These are phyloP conservation scores for Ommatoiulus sabulosus DNA, from an alignment of 2,888 invertebrate species.

Conservation along the genomic window DNA sequence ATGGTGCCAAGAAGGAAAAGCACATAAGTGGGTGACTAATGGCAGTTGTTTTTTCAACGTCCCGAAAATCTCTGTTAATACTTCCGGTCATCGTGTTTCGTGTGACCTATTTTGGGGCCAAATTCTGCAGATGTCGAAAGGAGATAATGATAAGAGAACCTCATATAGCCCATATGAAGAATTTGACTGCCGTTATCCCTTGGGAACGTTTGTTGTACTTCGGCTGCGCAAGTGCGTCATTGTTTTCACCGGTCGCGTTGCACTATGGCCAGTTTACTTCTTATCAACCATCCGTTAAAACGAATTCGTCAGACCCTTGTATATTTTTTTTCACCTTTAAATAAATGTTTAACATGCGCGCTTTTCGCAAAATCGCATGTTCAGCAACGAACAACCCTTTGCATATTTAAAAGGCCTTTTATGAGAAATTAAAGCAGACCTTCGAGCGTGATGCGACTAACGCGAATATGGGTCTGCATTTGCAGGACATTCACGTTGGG, in stretches of 20 bases:
- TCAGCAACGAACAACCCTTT: neutral
- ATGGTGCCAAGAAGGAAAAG: too few relatives aligned
- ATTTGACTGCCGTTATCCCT: neutral
- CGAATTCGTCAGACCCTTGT: too few relatives aligned
- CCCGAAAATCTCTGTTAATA: too few relatives aligned
- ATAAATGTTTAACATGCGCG: too few relatives aligned
- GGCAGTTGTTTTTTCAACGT: neutral
- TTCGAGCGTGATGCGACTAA: neutral
- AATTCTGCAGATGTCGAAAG: neutral
- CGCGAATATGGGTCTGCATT: neutral
- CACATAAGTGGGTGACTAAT: neutral
- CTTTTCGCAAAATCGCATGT: neutral
- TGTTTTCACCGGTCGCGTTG: neutral
- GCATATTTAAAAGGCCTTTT: neutral
- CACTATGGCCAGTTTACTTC: neutral
- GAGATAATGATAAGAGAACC: too few relatives aligned
- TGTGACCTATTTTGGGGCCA: constrained; percentile 2
- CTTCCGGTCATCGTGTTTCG: neutral
- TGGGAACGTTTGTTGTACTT: neutral
- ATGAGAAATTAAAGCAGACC: neutral
- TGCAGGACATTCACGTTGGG: neutral
- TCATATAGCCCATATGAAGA: neutral
- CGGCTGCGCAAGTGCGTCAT: neutral
- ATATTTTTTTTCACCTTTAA: too few relatives aligned
- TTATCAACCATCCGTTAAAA: too few relatives aligned